These are phyloP conservation scores for Priocnemis perturbator DNA, from an alignment of 2,888 invertebrate genomes.

Conservation along the genomic window DNA sequence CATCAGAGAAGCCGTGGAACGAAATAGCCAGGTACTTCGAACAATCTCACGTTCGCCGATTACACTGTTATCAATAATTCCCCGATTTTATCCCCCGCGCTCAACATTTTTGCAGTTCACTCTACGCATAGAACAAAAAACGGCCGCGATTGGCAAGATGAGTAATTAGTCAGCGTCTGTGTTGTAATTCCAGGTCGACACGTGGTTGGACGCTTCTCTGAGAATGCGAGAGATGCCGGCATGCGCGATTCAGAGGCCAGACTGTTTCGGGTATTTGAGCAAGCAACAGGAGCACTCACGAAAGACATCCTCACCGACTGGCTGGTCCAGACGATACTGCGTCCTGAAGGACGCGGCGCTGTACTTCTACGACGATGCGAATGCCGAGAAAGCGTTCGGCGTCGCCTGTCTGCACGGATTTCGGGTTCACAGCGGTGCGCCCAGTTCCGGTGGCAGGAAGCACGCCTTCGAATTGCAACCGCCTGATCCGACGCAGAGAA, in stretches of 20 bases:
- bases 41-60: background rate
- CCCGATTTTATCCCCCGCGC: too few relatives aligned
- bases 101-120: too few relatives aligned
- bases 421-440: slow-evolving; percentile 88
- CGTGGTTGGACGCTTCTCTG: slow-evolving; percentile 86
- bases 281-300: slow-evolving; percentile 80
- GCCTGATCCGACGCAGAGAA: slow-evolving; percentile 89
- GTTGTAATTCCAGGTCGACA: slow-evolving; percentile 75
- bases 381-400: slow-evolving; percentile 91
- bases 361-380: slow-evolving; percentile 93
- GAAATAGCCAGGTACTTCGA: slow-evolving; percentile 80
- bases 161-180: too few relatives aligned
- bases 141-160: too few relatives aligned
- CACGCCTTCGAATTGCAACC: slow-evolving; percentile 94
- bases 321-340: slow-evolving; percentile 95
- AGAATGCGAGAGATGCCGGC: slow-evolving; percentile 89
- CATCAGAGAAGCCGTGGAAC: slow-evolving; percentile 86
- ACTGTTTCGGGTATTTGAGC: slow-evolving; percentile 94
- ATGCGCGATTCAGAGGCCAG: slow-evolving; percentile 86
- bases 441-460: slow-evolving; percentile 86
- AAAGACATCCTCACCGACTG: slow-evolving; percentile 86
- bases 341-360: slow-evolving; percentile 96
- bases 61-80: too few relatives aligned
- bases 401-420: slow-evolving; percentile 97
- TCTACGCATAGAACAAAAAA: too few relatives aligned